phyloP scores from a whole-genome alignment of 2,888 invertebrate species.

The Oxyteleia sp. region DNA sequence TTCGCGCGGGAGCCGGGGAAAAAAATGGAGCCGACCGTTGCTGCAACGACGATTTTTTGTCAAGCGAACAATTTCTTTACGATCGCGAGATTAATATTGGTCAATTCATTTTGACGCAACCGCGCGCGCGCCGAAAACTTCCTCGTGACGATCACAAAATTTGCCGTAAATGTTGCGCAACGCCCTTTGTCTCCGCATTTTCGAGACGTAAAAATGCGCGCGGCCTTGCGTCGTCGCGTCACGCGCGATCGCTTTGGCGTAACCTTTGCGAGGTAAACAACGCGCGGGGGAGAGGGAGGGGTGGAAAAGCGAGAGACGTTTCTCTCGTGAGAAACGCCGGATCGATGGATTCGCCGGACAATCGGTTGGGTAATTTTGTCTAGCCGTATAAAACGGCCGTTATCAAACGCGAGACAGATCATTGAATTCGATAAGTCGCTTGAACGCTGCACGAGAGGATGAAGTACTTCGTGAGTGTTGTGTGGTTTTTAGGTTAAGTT shows the following conservation, averaged over 20 bases:
- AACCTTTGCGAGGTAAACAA: conserved; percentile 48
- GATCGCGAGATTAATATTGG: conserved; percentile 40
- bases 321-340: conserved; percentile 46
- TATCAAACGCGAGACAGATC: conserved; percentile 50
- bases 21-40: conserved; percentile 31
- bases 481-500: conserved; percentile 19
- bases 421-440: conserved; percentile 40
- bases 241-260: conserved; percentile 23
- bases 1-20: conserved; percentile 12
- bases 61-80: conserved; percentile 47
- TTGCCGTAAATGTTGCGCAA: conserved; percentile 36
- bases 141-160: conserved; percentile 40
- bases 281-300: conserved; percentile 2
- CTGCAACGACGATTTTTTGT: conserved; percentile 39
- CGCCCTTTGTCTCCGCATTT: conserved; percentile 34
- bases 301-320: conserved; percentile 51
- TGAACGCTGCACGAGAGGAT: conserved; percentile 16
- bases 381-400: conserved; percentile 60
- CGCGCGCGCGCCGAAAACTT: conserved; percentile 40
- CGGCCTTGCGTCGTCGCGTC: conserved; percentile 43
- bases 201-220: conserved; percentile 44
- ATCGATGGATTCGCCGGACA: conserved; percentile 37
- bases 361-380: conserved; percentile 30
- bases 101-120: conserved; percentile 50
- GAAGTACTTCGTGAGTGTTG: conserved; percentile 65